A percentile compares a stretch with the other conserved stretches of the same genome.
Conservation (phyloP, 2,888 invertebrate species). For the Miltochrista miniata region DNA sequence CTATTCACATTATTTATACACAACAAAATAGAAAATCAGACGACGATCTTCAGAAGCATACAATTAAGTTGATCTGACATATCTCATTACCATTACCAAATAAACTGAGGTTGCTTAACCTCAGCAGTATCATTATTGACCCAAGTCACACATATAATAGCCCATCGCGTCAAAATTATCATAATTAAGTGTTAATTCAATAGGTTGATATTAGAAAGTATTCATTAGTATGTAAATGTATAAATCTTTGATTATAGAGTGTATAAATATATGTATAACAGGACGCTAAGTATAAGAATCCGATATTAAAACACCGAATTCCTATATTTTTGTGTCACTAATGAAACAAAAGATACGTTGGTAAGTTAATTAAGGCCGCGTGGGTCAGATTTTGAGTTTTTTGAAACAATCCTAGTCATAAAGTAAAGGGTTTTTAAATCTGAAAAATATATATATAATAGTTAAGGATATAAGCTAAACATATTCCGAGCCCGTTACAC, state of each 20-base stretch:
- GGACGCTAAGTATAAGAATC: conserved; percentile 18
- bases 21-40: background rate
- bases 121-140: conserved; percentile 11
- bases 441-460: too few species aligned
- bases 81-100: conserved; percentile 10
- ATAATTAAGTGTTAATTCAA: conserved; percentile 29
- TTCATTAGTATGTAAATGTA: conserved; percentile 36
- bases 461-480: too few species aligned
- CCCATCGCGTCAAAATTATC: conserved; percentile 16
- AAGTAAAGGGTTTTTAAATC: too few species aligned
- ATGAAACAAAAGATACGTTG: conserved; percentile 23
- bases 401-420: too few species aligned
- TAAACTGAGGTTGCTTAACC: conserved; percentile 12
- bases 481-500: too few species aligned
- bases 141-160: conserved; percentile 20
- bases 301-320: background rate
- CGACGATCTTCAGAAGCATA: conserved; percentile 2
- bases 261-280: conserved; percentile 3
- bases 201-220: conserved; percentile 32
- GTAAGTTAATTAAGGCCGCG: conserved; percentile 12
- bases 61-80: conserved; percentile 1
- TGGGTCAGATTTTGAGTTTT: too few species aligned
- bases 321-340: background rate
- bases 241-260: conserved; percentile 22
- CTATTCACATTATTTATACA: conserved; percentile 1